Conservation (phyloP, 2,888 invertebrate species). For the Proisotoma minuta region DNA sequence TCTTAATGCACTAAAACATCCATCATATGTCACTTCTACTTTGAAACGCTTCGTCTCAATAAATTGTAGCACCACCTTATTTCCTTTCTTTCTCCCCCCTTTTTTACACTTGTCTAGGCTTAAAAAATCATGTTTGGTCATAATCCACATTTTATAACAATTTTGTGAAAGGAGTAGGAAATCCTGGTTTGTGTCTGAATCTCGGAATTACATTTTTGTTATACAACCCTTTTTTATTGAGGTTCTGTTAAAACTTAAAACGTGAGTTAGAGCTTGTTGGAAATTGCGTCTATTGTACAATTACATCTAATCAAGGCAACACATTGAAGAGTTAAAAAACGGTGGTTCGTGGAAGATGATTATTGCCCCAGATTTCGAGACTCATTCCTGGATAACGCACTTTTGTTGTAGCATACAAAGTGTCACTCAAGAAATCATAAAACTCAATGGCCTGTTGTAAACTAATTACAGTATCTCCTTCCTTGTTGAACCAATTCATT, state of each 20-base stretch:
- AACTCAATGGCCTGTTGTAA: background rate
- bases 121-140: too few relatives aligned
- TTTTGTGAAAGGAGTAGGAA: constrained; percentile 1
- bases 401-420: background rate
- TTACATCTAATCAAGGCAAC: constrained; percentile 8
- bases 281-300: background rate
- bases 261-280: background rate
- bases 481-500: background rate
- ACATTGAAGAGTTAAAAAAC: constrained; percentile 3
- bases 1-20: constrained; percentile 15
- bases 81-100: too few relatives aligned
- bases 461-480: background rate
- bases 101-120: too few relatives aligned
- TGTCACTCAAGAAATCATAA: background rate
- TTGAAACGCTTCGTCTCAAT: too few relatives aligned
- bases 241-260: background rate
- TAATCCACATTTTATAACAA: too few relatives aligned
- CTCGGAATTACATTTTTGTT: background rate
- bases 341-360: background rate
- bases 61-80: too few relatives aligned
- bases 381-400: background rate
- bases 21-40: constrained; percentile 12
- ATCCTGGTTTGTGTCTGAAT: constrained; percentile 5
- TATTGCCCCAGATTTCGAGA: background rate
- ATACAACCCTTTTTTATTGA: constrained; percentile 13